Evolutionary conservation across 2,113 vertebrate genomes (phyloP), one percentile per base, ranked within the genome.

Genomic region (Desmodus rotundus): DNA sequence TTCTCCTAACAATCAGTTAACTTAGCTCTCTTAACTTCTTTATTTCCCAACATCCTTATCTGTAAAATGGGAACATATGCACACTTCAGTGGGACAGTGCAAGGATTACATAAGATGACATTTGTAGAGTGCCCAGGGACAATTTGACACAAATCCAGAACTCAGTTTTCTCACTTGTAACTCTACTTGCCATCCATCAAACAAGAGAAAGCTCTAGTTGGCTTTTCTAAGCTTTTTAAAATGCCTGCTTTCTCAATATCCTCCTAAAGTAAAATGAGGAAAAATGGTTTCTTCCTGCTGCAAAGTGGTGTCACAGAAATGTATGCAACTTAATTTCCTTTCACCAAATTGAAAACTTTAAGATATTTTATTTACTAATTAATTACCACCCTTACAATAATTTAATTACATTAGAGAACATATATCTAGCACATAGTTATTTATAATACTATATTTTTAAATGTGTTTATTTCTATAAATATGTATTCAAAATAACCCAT

Each of bases 231-330:
- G 54, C 41, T 22, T 50, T 58, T 65, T 77, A n/a, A n/a, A n/a
- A 0, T 41, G 10, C 7, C 41, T 56, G 3, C 61, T 84, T 84
- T 50, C 65, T 74, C 50, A 76, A 61, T 26, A 91, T 36, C 31
- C 76, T 78, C 76, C 80, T 74, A 5, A 73, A n/a, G 36, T 36
- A 24, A 65, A 87, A 77, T 4, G 7, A 20, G 45, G 11, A 70
- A 47, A 76, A 11, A 92, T 4, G 12, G 11, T 45, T 78, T 6
- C 43, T 63, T 65, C 22, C 50, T 50, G 22, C 36, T 74, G 9
- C 86, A 87, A 80, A 85, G 22, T n/a, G 33, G 38, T 31, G 19
- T 70, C 56, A 45, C 26, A 76, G 70, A 94, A 80, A 80, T 13
- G 9, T 45, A 24, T 36, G 24, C 45, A 95, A 73, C 3, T 67